These are phyloP conservation scores for Vombatus ursinus DNA, from an alignment of 2,113 vertebrate genomes.

Conservation along the genomic window DNA sequence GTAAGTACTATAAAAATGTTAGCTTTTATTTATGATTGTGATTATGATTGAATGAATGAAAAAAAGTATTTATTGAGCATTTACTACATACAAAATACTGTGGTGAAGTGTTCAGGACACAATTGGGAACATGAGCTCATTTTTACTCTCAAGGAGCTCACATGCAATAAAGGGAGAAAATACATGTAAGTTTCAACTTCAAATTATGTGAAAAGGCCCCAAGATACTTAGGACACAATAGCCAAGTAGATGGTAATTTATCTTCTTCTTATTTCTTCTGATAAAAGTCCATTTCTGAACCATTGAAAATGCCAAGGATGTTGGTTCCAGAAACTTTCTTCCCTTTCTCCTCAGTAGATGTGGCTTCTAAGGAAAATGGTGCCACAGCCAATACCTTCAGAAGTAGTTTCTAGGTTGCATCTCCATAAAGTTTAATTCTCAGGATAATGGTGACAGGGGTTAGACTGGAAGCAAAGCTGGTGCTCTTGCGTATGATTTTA, in stretches of 20 bases:
- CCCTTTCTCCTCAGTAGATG: background rate
- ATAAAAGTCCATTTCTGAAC: background rate
- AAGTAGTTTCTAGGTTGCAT: background rate
- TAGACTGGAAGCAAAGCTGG: background rate
- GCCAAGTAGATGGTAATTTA: background rate
- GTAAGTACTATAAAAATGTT: background rate
- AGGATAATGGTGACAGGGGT: background rate
- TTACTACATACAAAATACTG: background rate
- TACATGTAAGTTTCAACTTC: background rate
- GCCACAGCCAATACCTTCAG: background rate
- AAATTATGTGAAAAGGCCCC: background rate
- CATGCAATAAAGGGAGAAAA: background rate
- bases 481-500: background rate
- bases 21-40: background rate
- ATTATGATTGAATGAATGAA: background rate
- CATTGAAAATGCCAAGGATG: background rate
- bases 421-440: background rate
- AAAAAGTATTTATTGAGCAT: background rate
- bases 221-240: background rate
- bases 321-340: background rate
- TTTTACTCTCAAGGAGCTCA: background rate
- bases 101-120: background rate
- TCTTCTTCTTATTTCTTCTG: background rate
- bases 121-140: background rate
- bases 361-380: background rate